These are phyloP conservation scores for Rutpela maculata DNA, from an alignment of 2,888 invertebrate species.

Conservation along the genomic window DNA sequence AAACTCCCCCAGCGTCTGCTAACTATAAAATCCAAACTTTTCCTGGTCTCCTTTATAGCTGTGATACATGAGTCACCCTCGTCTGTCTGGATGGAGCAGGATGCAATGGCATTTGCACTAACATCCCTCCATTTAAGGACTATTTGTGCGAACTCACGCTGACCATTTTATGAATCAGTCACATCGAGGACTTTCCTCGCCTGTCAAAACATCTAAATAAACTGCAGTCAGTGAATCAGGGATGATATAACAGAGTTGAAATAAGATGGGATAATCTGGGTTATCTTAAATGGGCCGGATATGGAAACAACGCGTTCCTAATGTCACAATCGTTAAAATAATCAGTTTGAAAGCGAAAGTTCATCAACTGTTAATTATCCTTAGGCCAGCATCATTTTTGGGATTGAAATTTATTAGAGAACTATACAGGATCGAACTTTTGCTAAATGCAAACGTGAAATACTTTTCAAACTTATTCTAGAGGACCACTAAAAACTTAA, in stretches of 20 bases:
- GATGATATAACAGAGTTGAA: slow-evolving; percentile 18
- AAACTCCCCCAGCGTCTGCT: slow-evolving; percentile 33
- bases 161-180: slow-evolving; percentile 46
- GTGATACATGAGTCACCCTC: slow-evolving; percentile 50
- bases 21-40: slow-evolving; percentile 39
- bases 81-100: slow-evolving; percentile 50
- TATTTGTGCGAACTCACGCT: slow-evolving; percentile 38
- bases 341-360: background rate
- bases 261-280: background rate
- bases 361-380: too few relatives aligned
- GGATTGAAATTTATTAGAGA: too few relatives aligned
- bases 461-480: too few relatives aligned
- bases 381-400: too few relatives aligned
- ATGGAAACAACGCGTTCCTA: background rate
- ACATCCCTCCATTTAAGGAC: slow-evolving; percentile 38
- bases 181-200: slow-evolving; percentile 41
- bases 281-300: background rate
- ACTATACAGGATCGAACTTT: too few relatives aligned
- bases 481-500: too few relatives aligned
- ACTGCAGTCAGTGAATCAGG: slow-evolving; percentile 14
- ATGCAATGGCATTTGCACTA: slow-evolving; percentile 52
- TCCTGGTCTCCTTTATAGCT: slow-evolving; percentile 29
- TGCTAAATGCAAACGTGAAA: too few relatives aligned
- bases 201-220: slow-evolving; percentile 20
- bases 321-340: background rate